Conservation (phyloP, 2,113 vertebrate species). For the Tretioscincus oriximinensis region DNA sequence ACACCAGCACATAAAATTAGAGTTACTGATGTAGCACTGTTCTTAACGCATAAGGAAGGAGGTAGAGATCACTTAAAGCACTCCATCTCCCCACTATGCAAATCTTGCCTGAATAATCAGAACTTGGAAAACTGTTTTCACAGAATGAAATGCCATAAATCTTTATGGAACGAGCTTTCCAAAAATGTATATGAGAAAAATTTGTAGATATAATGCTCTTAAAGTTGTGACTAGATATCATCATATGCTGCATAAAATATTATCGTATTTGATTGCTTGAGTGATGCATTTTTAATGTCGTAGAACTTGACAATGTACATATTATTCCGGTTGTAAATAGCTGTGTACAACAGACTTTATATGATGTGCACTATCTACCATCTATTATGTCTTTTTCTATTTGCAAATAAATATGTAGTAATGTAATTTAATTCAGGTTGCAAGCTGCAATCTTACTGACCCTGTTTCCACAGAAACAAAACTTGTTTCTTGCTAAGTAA, state of each 20-base stretch:
- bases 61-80: no score
- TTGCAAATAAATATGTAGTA: slow-evolving; percentile 16
- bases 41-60: no score
- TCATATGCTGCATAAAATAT: slow-evolving; percentile 7
- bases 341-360: neutral
- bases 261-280: slow-evolving; percentile 16
- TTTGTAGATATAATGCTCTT: neutral
- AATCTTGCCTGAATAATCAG: neutral
- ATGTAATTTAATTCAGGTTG: slow-evolving; percentile 15
- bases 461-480: neutral
- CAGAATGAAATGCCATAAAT: slow-evolving; percentile 19
- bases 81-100: no score
- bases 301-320: slow-evolving; percentile 2
- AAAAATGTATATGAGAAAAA: neutral
- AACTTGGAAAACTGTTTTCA: neutral
- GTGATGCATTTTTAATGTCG: slow-evolving; percentile 26
- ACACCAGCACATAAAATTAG: no score
- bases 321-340: slow-evolving; percentile 10
- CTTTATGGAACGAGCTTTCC: slow-evolving; percentile 13
- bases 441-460: neutral
- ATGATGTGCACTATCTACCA: neutral
- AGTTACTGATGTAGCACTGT: no score
- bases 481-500: slow-evolving; percentile 2
- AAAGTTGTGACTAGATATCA: slow-evolving; percentile 12
- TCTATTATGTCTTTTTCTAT: slow-evolving; percentile 13